Conservation (phyloP, 2,888 invertebrate species). For the Pyrrhopygopsis socrates region DNA sequence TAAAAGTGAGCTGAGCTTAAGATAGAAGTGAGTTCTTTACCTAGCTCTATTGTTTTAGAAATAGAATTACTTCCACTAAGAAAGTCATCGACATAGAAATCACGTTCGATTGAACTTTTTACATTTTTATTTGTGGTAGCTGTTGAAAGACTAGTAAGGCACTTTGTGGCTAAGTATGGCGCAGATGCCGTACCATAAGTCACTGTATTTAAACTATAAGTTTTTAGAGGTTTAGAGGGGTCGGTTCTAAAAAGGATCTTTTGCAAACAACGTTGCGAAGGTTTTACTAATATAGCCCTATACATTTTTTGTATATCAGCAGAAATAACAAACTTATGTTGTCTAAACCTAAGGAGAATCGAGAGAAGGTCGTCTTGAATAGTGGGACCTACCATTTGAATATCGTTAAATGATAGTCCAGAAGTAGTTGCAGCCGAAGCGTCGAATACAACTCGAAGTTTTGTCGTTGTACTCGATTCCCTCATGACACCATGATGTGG, state of each 20-base stretch:
- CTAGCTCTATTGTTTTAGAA: background rate
- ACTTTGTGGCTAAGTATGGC: background rate
- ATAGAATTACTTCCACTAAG: background rate
- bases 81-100: background rate
- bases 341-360: slow-evolving; percentile 57
- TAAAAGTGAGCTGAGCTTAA: slow-evolving; percentile 68
- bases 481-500: slow-evolving; percentile 43
- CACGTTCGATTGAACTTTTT: background rate
- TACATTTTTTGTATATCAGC: slow-evolving; percentile 76
- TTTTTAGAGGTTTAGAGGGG: background rate
- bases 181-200: slow-evolving; percentile 76
- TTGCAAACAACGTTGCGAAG: slow-evolving; percentile 69
- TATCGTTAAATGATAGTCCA: slow-evolving; percentile 52
- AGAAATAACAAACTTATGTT: slow-evolving; percentile 69
- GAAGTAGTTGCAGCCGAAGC: slow-evolving; percentile 20
- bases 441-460: slow-evolving; percentile 54
- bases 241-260: slow-evolving; percentile 68
- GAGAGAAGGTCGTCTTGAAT: slow-evolving; percentile 25
- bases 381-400: background rate
- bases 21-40: slow-evolving; percentile 50
- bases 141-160: background rate
- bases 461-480: slow-evolving; percentile 48
- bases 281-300: slow-evolving; percentile 25
- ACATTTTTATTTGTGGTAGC: background rate
- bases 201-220: slow-evolving; percentile 62